These are phyloP conservation scores for Pterobdella sp. DNA, from an alignment of 2,888 invertebrate species.

Conservation along the genomic window DNA sequence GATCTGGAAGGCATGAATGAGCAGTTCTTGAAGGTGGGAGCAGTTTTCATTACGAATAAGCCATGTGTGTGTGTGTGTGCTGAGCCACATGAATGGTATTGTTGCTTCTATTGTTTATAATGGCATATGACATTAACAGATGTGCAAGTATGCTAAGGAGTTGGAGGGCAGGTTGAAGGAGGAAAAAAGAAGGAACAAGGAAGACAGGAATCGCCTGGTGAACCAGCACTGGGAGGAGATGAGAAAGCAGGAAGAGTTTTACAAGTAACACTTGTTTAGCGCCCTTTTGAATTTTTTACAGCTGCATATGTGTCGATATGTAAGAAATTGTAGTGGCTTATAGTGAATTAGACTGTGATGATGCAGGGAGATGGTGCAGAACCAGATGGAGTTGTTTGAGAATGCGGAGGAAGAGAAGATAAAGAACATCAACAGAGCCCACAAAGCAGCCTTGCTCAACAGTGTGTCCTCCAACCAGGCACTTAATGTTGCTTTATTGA, in stretches of 20 bases:
- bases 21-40: neutral
- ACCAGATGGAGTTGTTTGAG: neutral
- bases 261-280: conserved; percentile 9
- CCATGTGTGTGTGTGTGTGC: neutral
- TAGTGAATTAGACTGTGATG: no score
- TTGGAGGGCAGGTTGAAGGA: conserved; percentile 17
- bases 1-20: neutral
- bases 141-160: neutral
- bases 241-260: conserved; percentile 9
- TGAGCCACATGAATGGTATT: neutral
- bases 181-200: neutral
- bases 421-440: conserved; percentile 2
- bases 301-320: neutral
- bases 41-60: neutral
- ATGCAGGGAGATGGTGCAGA: conserved; percentile 19
- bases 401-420: conserved; percentile 16
- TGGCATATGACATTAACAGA: neutral
- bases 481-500: no score
- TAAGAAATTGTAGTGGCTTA: neutral
- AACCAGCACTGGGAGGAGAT: neutral
- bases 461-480: no score
- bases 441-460: no score
- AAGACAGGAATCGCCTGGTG: neutral
- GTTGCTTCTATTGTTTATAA: neutral
- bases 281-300: conserved; percentile 1